A percentile compares a stretch with the other conserved stretches of the same genome.
These are phyloP conservation scores for Danio rerio DNA, from an alignment of 2,113 vertebrate genomes.

Conservation along the genomic window DNA sequence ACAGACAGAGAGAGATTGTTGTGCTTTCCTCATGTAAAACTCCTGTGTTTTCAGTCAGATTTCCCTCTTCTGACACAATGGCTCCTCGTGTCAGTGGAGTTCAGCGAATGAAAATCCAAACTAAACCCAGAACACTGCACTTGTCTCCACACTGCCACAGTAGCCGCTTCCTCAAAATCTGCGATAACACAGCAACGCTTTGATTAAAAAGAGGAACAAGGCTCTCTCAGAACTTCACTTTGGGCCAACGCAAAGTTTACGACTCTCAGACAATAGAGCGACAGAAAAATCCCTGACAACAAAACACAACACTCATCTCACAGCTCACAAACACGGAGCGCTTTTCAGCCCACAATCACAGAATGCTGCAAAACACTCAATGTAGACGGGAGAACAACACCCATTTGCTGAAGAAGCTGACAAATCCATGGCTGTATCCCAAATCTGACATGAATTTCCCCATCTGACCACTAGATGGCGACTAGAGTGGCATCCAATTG, in stretches of 20 bases:
- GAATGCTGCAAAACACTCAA: too few species aligned
- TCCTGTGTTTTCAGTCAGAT: neutral
- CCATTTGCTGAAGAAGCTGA: too few species aligned
- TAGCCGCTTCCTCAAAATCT: constrained; percentile 55
- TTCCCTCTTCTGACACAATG: neutral
- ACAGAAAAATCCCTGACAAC: constrained; percentile 15
- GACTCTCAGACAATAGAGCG: constrained; percentile 20
- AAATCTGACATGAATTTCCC: too few species aligned
- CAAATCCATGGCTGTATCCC: too few species aligned
- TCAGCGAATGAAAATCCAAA: constrained; percentile 36
- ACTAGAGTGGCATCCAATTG: too few species aligned
- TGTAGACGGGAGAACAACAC: too few species aligned
- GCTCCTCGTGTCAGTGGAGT: neutral
- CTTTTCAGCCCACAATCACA: too few species aligned
- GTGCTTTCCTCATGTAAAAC: too few species aligned
- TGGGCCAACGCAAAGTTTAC: constrained; percentile 49
- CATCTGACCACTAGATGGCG: too few species aligned
- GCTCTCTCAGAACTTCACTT: constrained; percentile 62
- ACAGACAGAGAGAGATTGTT: too few species aligned
- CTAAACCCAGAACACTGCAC: constrained; percentile 28
- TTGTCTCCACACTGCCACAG: constrained; percentile 44
- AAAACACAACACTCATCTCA: too few species aligned
- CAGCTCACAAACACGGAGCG: too few species aligned
- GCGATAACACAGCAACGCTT: constrained; percentile 44
- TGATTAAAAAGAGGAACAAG: constrained; percentile 64